phyloP scores from a whole-genome alignment of 2,888 invertebrate genomes.

The Dysmachus trigonus region DNA sequence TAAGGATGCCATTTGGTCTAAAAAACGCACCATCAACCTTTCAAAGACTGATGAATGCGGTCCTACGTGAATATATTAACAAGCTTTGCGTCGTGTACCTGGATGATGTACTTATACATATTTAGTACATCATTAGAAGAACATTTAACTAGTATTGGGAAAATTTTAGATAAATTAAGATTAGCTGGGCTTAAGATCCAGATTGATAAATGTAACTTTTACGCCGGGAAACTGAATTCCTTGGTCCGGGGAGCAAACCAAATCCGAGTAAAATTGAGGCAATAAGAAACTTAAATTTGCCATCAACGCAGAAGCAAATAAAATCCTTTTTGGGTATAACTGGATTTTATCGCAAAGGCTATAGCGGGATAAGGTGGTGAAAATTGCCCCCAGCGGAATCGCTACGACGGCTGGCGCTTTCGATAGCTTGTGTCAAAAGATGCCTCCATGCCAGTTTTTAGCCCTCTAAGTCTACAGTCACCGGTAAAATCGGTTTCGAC shows the following conservation, averaged over 20 bases:
- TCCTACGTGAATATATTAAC: slow-evolving; percentile 32
- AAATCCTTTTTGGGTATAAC: slow-evolving; percentile 12
- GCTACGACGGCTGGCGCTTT: no score
- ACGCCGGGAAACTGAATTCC: slow-evolving; percentile 52
- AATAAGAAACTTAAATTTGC: slow-evolving; percentile 64
- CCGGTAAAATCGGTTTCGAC: no score
- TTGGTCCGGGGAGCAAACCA: slow-evolving; percentile 54
- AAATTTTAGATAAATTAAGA: slow-evolving; percentile 43
- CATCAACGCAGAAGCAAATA: not conserved
- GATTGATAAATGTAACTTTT: slow-evolving; percentile 51
- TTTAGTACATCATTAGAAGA: slow-evolving; percentile 46
- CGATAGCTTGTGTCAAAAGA: no score
- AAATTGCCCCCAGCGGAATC: no score
- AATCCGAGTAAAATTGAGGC: slow-evolving; percentile 65
- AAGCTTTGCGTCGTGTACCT: slow-evolving; percentile 44
- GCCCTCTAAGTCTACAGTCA: no score
- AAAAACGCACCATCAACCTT: slow-evolving; percentile 37
- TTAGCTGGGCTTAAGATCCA: slow-evolving; percentile 45
- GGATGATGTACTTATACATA: slow-evolving; percentile 44
- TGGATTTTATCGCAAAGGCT: not conserved
- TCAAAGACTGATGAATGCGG: slow-evolving; percentile 44
- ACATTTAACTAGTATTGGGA: slow-evolving; percentile 41
- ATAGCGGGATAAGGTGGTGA: no score
- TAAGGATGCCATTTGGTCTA: not conserved
- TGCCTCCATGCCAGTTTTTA: no score